Percentiles rank a stretch among this genome's conserved stretches.
phyloP scores from a whole-genome alignment of 2,888 invertebrate genomes.

The Antheraea assamensis region DNA sequence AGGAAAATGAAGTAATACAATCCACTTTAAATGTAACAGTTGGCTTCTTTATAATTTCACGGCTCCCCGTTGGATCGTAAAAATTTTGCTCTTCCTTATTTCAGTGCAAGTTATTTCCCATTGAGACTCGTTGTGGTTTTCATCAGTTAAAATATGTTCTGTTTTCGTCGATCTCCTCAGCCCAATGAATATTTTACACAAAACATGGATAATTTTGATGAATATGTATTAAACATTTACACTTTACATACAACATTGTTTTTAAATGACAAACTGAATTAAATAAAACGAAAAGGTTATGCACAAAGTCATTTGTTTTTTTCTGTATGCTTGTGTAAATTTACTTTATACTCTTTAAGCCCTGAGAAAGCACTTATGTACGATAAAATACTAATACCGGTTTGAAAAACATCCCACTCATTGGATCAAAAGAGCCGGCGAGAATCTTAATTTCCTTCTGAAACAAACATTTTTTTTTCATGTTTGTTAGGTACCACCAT shows the following conservation, averaged over 20 bases:
- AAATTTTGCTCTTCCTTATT: constrained; percentile 23
- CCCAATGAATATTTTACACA: background rate
- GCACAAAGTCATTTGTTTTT: too few relatives aligned
- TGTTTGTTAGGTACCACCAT: too few relatives aligned
- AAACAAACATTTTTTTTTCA: too few relatives aligned
- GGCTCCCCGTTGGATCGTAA: constrained; percentile 29
- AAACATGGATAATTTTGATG: background rate
- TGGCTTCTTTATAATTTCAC: constrained; percentile 30
- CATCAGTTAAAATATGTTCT: background rate
- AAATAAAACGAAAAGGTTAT: background rate
- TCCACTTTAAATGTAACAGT: constrained; percentile 31
- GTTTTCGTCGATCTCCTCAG: background rate
- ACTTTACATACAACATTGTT: background rate
- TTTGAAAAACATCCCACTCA: too few relatives aligned
- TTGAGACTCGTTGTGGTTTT: background rate
- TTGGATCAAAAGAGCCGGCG: too few relatives aligned
- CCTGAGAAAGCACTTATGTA: too few relatives aligned
- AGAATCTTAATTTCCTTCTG: too few relatives aligned
- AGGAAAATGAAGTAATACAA: constrained; percentile 29
- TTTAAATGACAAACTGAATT: background rate
- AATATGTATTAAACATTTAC: background rate
- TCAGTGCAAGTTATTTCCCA: constrained; percentile 19
- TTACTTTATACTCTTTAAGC: too few relatives aligned
- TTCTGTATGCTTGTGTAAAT: too few relatives aligned
- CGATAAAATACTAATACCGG: too few relatives aligned